phyloP scores from a whole-genome alignment of 2,113 vertebrate genomes.

The Xiphias gladius region DNA sequence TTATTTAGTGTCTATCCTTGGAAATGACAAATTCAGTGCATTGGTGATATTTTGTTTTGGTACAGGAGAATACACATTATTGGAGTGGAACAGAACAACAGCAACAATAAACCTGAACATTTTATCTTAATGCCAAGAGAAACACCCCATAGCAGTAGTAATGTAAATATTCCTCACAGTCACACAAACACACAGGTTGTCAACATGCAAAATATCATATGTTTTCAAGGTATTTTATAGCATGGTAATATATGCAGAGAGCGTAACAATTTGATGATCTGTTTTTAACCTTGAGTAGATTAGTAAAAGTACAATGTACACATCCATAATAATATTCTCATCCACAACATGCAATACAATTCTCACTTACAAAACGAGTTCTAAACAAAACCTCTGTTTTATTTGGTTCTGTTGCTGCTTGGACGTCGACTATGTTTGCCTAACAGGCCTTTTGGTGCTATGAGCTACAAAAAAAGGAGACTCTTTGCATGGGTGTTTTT shows the following conservation, averaged over 20 bases:
- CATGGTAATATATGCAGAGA: background rate
- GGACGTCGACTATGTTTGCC: background rate
- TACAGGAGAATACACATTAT: no score
- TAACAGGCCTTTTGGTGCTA: background rate
- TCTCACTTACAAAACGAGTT: background rate
- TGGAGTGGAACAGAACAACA: no score
- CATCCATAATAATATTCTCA: background rate
- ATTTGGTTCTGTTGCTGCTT: background rate
- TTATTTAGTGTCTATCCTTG: background rate
- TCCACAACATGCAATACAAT: no score
- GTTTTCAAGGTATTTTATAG: background rate
- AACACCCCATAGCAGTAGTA: no score
- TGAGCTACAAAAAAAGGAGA: background rate
- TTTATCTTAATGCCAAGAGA: background rate
- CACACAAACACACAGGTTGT: background rate
- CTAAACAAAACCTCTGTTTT: background rate
- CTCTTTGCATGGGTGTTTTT: background rate
- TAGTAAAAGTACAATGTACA: background rate
- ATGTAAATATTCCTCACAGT: background rate
- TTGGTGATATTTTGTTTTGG: no score
- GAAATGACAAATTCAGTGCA: background rate
- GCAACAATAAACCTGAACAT: no score
- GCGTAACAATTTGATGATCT: background rate
- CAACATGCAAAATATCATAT: background rate
- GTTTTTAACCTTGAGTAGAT: background rate